phyloP scores from a whole-genome alignment of 2,797 vertebrate species.

The Anomalospiza imberbis region DNA sequence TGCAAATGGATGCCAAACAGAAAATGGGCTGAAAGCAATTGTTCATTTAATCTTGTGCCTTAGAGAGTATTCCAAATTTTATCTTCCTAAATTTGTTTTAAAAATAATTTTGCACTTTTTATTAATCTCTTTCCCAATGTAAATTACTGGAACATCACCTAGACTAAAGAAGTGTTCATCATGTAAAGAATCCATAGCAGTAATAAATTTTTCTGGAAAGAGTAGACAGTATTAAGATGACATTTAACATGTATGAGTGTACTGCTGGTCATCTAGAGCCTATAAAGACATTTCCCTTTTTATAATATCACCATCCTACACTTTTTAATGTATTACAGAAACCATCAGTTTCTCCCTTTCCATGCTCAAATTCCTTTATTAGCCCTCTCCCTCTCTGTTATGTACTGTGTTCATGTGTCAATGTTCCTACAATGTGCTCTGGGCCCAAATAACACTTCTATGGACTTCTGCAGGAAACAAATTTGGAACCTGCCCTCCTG shows the following conservation, averaged over 20 bases:
- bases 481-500: neutral
- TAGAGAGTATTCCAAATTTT: neutral
- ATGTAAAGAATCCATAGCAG: neutral
- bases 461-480: neutral
- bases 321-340: neutral
- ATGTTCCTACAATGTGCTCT: neutral
- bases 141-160: neutral
- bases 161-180: neutral
- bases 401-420: neutral
- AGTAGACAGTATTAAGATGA: neutral
- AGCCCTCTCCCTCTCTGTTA: neutral
- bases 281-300: neutral
- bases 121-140: neutral
- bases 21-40: neutral
- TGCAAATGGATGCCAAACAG: neutral
- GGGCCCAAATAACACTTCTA: neutral
- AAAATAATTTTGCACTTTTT: neutral
- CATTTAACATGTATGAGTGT: neutral
- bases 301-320: neutral
- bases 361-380: neutral
- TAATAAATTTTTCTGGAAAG: neutral
- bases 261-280: neutral
- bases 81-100: neutral
- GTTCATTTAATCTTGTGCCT: neutral
- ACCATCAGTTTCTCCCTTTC: neutral